These are phyloP conservation scores for Strix aluco DNA, from an alignment of 2,113 vertebrate genomes.

Conservation along the genomic window DNA sequence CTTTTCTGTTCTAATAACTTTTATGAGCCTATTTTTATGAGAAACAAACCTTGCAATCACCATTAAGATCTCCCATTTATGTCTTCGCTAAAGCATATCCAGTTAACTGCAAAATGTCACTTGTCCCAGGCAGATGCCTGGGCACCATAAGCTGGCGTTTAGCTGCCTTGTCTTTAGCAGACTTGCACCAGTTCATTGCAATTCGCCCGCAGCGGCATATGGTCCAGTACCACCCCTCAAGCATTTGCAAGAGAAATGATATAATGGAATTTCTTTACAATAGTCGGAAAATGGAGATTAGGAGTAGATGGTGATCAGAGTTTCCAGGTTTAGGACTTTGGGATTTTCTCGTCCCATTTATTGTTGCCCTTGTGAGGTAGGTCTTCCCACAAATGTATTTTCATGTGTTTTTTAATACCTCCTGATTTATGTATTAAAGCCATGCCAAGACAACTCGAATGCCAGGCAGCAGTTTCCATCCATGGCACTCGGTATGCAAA, in stretches of 20 bases:
- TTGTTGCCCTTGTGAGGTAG: background rate
- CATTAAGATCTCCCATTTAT: constrained; percentile 15
- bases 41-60: constrained; percentile 32
- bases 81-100: constrained; percentile 9
- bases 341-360: background rate
- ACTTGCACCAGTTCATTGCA: background rate
- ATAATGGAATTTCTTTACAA: background rate
- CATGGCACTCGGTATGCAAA: background rate
- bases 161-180: background rate
- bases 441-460: background rate
- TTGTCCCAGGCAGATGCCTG: constrained; percentile 8
- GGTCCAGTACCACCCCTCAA: background rate
- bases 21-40: constrained; percentile 36
- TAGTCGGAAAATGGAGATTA: background rate
- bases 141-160: background rate
- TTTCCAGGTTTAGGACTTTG: background rate
- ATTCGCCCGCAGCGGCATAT: background rate
- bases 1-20: constrained; percentile 31
- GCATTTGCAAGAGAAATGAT: background rate
- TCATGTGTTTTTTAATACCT: background rate
- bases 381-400: background rate
- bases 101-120: constrained; percentile 4
- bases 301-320: background rate
- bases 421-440: background rate
- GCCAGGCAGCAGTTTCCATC: background rate